Percentiles rank a stretch among this genome's conserved stretches.
phyloP scores from a whole-genome alignment of 2,113 vertebrate genomes.

The Misgurnus mizolepis region DNA sequence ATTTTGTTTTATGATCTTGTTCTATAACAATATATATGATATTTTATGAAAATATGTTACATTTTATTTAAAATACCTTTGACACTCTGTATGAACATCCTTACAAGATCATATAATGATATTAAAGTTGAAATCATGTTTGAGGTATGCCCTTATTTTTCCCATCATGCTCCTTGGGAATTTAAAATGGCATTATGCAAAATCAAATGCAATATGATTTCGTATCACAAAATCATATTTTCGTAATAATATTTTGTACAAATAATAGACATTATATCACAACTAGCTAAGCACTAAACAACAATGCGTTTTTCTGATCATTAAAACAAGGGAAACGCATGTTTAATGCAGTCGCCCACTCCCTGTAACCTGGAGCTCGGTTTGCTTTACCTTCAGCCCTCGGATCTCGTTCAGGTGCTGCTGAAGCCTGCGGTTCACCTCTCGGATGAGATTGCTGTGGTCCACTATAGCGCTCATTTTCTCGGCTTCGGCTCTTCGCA shows the following conservation, averaged over 20 bases:
- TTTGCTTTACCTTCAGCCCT: slow-evolving; percentile 87
- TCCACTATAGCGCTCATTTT: slow-evolving; percentile 97
- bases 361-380: neutral
- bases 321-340: too few species aligned
- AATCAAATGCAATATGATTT: neutral
- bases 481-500: slow-evolving; percentile 90
- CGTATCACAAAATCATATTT: neutral
- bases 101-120: neutral
- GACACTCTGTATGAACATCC: neutral
- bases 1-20: too few species aligned
- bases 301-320: too few species aligned
- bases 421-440: slow-evolving; percentile 96
- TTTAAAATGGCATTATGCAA: too few species aligned
- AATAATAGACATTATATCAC: neutral
- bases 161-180: neutral
- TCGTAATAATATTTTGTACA: neutral
- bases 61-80: neutral
- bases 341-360: neutral
- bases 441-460: slow-evolving; percentile 94
- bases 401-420: slow-evolving; percentile 95
- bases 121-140: neutral
- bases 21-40: too few species aligned
- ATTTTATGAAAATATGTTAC: too few species aligned
- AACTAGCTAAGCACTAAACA: neutral
- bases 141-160: neutral